These are phyloP conservation scores for Edolisoma coerulescens DNA, from an alignment of 2,113 vertebrate species.

Conservation along the genomic window DNA sequence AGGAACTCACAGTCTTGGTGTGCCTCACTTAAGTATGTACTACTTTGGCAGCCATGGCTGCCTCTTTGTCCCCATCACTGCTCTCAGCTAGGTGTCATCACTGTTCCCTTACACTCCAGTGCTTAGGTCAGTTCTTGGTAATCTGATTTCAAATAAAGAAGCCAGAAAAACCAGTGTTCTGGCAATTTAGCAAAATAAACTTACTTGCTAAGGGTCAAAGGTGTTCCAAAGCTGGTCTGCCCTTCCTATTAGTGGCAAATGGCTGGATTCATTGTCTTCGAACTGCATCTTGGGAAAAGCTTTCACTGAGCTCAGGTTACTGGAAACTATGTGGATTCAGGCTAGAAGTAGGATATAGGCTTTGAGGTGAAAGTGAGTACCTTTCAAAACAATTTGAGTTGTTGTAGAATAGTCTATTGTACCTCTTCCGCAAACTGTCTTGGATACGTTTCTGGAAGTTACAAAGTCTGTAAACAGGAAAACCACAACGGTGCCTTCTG, in stretches of 20 bases:
- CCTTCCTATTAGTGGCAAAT: not conserved
- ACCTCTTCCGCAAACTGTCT: not conserved
- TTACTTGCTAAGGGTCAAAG: not conserved
- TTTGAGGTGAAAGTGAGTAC: not conserved
- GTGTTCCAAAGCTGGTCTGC: not conserved
- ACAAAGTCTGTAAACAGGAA: not conserved
- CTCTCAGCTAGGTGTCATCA: not conserved
- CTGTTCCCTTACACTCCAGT: not conserved
- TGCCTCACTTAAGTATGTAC: not conserved
- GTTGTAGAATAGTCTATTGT: not conserved
- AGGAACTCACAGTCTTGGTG: not conserved
- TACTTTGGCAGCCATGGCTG: not conserved
- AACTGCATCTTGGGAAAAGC: not conserved
- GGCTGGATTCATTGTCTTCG: not conserved
- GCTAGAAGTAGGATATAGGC: not conserved
- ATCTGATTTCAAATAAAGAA: not conserved
- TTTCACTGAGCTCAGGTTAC: not conserved
- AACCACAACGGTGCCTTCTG: not conserved
- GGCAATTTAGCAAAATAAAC: not conserved
- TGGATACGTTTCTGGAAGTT: not conserved
- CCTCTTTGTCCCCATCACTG: not conserved
- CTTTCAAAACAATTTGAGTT: not conserved
- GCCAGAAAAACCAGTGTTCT: not conserved
- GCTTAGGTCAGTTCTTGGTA: not conserved
- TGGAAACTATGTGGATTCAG: not conserved